Conservation (phyloP, 2,113 vertebrate genomes). For the Nesospiza acunhae region DNA sequence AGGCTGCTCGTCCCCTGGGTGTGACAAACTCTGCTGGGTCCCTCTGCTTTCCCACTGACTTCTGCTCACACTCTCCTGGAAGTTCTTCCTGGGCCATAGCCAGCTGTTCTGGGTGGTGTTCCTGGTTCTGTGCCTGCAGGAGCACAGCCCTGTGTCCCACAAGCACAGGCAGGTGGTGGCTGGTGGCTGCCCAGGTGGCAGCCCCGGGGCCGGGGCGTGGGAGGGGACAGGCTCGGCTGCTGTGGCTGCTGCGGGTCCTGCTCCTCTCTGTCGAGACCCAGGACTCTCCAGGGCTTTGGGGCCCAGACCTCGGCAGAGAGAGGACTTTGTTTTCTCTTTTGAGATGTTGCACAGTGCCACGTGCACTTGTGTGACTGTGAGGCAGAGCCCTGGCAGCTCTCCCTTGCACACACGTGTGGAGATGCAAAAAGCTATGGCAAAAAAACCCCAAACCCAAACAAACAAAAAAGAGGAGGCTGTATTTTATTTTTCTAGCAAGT, state of each 20-base stretch:
- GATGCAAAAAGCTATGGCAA: background rate
- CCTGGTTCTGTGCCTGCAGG: background rate
- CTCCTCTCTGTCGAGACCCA: fast-evolving
- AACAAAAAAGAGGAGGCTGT: background rate
- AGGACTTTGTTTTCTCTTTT: background rate
- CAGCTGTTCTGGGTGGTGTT: background rate
- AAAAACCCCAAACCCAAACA: background rate
- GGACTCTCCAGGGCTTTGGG: background rate
- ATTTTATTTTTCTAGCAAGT: background rate
- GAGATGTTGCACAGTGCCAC: background rate
- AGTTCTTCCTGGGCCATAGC: background rate
- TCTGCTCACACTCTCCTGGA: background rate
- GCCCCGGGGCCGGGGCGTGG: fast-evolving
- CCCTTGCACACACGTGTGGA: fast-evolving
- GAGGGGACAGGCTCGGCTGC: fast-evolving
- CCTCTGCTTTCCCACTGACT: background rate
- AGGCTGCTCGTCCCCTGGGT: fast-evolving
- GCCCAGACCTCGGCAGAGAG: background rate
- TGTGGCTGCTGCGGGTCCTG: fast-evolving
- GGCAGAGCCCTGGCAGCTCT: background rate
- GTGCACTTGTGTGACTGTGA: fast-evolving
- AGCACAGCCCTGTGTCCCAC: fast-evolving
- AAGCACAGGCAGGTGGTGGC: fast-evolving
- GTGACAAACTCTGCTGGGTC: fast-evolving
- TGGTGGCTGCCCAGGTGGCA: background rate